Conservation (phyloP, 1,140 invertebrate genomes). For the Formica selysi region DNA sequence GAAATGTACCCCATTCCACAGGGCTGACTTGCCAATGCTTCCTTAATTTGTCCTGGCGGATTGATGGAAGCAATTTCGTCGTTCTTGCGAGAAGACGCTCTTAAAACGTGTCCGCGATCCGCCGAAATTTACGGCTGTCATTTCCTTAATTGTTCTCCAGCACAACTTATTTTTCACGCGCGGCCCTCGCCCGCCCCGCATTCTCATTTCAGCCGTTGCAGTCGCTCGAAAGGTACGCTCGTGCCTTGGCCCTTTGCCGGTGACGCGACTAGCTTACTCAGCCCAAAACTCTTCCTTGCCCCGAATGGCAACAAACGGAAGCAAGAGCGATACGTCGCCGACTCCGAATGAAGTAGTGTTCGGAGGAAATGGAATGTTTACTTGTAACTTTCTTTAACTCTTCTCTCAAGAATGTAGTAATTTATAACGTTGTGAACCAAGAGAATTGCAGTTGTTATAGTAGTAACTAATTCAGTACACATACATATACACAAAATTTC, state of each 20-base stretch:
- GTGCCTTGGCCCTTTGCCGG: constrained; percentile 43
- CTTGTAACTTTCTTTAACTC: constrained; percentile 59
- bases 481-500: background rate
- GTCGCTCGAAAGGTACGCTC: constrained; percentile 3
- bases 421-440: constrained; percentile 51
- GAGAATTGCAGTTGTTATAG: constrained; percentile 26
- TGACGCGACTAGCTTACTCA: constrained; percentile 32
- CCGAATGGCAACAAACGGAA: constrained; percentile 57
- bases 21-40: constrained; percentile 66
- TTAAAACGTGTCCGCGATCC: constrained; percentile 78
- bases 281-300: background rate
- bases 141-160: constrained; percentile 83
- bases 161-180: constrained; percentile 79
- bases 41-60: constrained; percentile 81
- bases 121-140: constrained; percentile 82
- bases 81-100: constrained; percentile 73
- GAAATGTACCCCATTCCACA: background rate
- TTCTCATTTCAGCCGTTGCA: constrained; percentile 50
- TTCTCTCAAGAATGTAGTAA: constrained; percentile 48
- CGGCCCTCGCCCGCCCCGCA: constrained; percentile 41
- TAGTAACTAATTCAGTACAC: background rate
- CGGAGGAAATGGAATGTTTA: constrained; percentile 55
- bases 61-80: constrained; percentile 84
- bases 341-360: constrained; percentile 49
- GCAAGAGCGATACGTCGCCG: constrained; percentile 45